Evolutionary conservation across 2,888 invertebrate genomes (phyloP), one percentile per base, ranked within the genome.

Genomic region (Epinotia demarniana): DNA sequence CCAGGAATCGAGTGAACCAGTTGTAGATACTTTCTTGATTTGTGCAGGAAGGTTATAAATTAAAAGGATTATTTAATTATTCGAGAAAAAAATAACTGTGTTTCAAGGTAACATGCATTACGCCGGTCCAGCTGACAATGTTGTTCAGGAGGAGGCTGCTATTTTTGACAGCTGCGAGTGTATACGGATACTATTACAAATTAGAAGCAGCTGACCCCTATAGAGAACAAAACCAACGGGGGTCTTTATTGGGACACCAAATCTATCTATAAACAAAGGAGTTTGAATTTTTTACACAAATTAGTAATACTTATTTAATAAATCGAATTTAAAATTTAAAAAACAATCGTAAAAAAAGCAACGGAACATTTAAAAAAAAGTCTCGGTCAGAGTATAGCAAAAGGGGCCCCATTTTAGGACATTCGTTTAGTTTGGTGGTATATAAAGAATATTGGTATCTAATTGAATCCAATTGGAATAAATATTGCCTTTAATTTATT

Each of bases 111-210:
- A n/a, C n/a, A 53, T 53, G 53, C 8, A n/a, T 53, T 8, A n/a
- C 5, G n/a, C n/a, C 8, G 53, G n/a, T 53, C 53, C 53, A 53
- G 53, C 53, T 53, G 53, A 53, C 53, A 16, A 53, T 53, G n/a
- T 53, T 53, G 53, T 53, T 53, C n/a, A 8, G n/a, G n/a, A 6
- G n/a, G n/a, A 49, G n/a, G n/a, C 53, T 53, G n/a, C 16, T n/a
- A n/a, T 13, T 53, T 53, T 53, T 53, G 53, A n/a, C 53, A 53
- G 53, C 53, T 53, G 53, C n/a, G 53, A n/a, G 53, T 53, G 53
- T 53, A 53, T 8, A n/a, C 16, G n/a, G 53, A 53, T 53, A 53
- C 53, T n/a, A 53, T 53, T 53, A 53, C 53, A 53, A 53, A 53
- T 53, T n/a, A 53, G 6, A n/a, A 53, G 53, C 53, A 53, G n/a